Base-by-base conservation (phyloP, 35 echinoderm and acorn worm genomes). In the Apostichopus californicus region DNA sequence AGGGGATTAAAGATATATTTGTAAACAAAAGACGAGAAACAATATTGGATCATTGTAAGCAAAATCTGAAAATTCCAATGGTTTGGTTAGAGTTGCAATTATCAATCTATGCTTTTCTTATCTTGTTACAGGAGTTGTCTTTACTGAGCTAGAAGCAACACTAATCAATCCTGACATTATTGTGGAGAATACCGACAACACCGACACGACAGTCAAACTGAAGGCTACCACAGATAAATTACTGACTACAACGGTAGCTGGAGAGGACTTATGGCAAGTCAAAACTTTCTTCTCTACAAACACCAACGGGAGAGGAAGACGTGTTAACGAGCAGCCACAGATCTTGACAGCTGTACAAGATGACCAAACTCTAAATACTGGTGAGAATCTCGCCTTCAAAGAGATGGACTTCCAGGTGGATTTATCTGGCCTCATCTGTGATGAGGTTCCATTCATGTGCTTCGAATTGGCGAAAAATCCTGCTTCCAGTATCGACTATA, bases 391-490 rank as follows among this genome's bases (percentile, higher is more conserved):
- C 9, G 66, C 58, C 22, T 94, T 94, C 84, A 54, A 55, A 10
- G 81, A 92, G 12, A 79, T 92, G 54, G 87, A 82, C 6, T 94
- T 97, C 55, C 88, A 94, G 56, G 94, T 94, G 77, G 95, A 97
- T 77, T 91, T 97, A 64, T 85, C 28, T 21, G 93, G 93, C 5
- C 83, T 93, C 13, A 90, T 77, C 11, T 97, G 95, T n/a, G 80
- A 90, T 58, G 93, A 97, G n/a, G 84, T 92, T 12, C 93, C 58
- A 11, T 96, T 92, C 79, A 83, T 96, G 77, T 96, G 95, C 86
- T 84, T 81, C 34, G 93, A 96, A 65, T 90, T 96, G 26, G 68
- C 59, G 56, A 96, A 96, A 82, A 97, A 97, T 77, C 79, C 78
- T 56, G 59, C 20, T 7, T 86, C 95, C 14, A 90, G 88, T 68